phyloP scores from a whole-genome alignment of 2,113 vertebrate genomes.

The Delphinapterus leucas region DNA sequence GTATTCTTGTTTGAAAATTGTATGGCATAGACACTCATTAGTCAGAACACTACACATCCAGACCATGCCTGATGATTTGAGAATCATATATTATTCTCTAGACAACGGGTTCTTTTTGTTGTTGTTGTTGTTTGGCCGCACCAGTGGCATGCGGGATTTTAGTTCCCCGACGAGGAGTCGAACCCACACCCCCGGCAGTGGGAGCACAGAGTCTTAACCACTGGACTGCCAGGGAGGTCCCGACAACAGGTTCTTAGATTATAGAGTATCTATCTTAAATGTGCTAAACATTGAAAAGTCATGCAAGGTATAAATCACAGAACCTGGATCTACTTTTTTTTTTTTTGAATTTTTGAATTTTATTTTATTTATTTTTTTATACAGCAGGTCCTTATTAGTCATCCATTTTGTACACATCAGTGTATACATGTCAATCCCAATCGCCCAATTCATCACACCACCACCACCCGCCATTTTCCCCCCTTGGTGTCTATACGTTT shows the following conservation, averaged over 20 bases:
- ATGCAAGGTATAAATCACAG: not conserved
- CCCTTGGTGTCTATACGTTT: too few relatives aligned
- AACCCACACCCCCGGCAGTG: not conserved
- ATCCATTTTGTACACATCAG: too few relatives aligned
- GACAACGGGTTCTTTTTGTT: not conserved
- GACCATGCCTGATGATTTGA: not conserved
- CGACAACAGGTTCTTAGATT: not conserved
- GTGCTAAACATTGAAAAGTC: not conserved
- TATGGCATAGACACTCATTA: not conserved
- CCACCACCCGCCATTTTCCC: too few relatives aligned
- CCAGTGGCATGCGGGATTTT: not conserved
- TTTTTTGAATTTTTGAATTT: not conserved
- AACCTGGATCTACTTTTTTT: not conserved
- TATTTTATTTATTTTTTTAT: not conserved
- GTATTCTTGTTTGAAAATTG: slow-evolving; percentile 34
- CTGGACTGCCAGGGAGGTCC: not conserved
- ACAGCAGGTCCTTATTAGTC: too few relatives aligned
- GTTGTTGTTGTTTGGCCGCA: not conserved
- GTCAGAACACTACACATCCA: not conserved
- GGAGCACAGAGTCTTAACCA: not conserved
- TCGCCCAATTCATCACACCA: too few relatives aligned
- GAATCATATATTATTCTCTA: not conserved
- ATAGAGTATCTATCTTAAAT: not conserved
- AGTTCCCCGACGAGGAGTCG: not conserved
- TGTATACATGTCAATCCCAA: too few relatives aligned